Evolutionary conservation across 1,140 invertebrate species (phyloP).

Genomic region (Periplaneta americana): DNA sequence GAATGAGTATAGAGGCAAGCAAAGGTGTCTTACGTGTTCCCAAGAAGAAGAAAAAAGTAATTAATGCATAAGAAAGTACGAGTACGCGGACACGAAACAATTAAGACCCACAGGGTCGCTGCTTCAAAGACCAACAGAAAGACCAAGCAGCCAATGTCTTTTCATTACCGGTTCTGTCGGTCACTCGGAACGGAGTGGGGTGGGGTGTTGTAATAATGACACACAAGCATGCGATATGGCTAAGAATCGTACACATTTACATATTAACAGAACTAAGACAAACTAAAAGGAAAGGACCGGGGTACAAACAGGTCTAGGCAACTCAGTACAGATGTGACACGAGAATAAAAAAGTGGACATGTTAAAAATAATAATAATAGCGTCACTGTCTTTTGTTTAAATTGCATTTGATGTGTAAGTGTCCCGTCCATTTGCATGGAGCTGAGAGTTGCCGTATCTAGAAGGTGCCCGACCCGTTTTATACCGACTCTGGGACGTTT

Average conservation of each 20-base stretch:
- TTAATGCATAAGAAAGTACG: not conserved
- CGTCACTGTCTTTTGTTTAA: not conserved
- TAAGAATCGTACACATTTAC: not conserved
- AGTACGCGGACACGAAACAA: not conserved
- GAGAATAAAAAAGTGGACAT: not conserved
- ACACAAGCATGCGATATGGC: not conserved
- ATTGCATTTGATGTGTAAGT: not conserved
- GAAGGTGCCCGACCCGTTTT: too few species aligned
- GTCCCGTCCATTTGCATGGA: not conserved
- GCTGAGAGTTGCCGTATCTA: too few species aligned
- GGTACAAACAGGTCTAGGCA: not conserved
- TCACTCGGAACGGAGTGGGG: too few species aligned
- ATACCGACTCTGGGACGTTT: too few species aligned
- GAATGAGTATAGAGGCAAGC: not conserved
- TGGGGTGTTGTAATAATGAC: not conserved
- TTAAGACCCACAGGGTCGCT: not conserved
- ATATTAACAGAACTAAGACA: not conserved
- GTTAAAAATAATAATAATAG: not conserved
- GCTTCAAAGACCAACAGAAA: not conserved
- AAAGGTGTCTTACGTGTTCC: not conserved
- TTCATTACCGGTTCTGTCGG: not conserved
- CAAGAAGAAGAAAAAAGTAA: not conserved
- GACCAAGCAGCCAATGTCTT: not conserved
- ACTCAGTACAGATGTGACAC: not conserved
- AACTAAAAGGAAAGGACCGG: not conserved